Base-by-base conservation (phyloP, 2,113 vertebrate species). In the Heloderma charlesbogerti region DNA sequence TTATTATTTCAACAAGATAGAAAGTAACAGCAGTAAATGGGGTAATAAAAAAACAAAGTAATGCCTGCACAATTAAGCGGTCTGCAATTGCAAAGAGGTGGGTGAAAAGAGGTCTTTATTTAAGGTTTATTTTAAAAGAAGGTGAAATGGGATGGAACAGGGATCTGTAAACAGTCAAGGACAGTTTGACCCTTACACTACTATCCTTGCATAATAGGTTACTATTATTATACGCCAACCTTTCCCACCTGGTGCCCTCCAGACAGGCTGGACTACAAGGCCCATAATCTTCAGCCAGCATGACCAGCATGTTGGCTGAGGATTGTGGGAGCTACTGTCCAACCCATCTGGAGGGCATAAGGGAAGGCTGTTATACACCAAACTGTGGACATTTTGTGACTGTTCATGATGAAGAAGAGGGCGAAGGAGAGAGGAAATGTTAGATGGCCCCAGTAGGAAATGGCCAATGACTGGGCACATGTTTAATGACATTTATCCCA, bases 1-100 rank as follows among this genome's bases (percentile, higher is more conserved):
- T 67, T 88, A 66, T 72, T 90, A 66, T 72, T 90, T 78, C 72
- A 57, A 22, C n/a, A 71, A 69, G 25, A 40, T 72, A 78, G 43
- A 84, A 75, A 45, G 78, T 45, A 88, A 54, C 48, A 69, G 60
- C 51, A 51, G 37, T 69, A 90, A 84, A 78, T 69, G 31, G 12
- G 40, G 81, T 77, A 67, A 67, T 87, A 54, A 51, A 31, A 75
- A 90, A 3, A 40, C 15, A n/a, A 60, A 34, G 27, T 27, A 54
- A 87, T 77, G 34, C 16, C 43, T 40, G 10, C n/a, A 69, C 27
- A 72, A 4, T 69, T 29, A 84, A 78, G 43, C 60, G 10, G 34
- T 22, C n/a, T 18, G 5, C 29, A 9, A 31, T 67, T 75, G 34
- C 6, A 82, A 29, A 82, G 6, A 37, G 66, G 40, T 43, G 9